phyloP scores from a whole-genome alignment of 2,888 invertebrate genomes.

The Lumbricus terrestris region DNA sequence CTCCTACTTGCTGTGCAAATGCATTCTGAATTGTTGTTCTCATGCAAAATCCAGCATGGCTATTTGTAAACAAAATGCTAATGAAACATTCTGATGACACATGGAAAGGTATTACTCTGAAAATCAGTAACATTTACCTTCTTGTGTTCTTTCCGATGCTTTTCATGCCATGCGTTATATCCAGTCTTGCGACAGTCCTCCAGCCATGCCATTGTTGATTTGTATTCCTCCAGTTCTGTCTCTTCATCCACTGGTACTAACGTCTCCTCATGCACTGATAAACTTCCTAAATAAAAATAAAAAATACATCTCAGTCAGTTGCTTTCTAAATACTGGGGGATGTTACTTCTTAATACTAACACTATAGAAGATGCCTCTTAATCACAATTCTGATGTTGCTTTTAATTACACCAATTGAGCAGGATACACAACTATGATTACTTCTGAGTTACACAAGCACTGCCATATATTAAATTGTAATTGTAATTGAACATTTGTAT shows the following conservation, averaged over 20 bases:
- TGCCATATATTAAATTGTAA: no score
- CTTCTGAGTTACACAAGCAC: no score
- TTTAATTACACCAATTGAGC: no score
- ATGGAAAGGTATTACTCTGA: neutral
- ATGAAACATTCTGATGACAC: neutral
- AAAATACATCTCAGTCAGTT: neutral
- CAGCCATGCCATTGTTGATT: conserved; percentile 51
- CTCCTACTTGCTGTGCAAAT: neutral
- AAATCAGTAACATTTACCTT: neutral
- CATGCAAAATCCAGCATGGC: neutral
- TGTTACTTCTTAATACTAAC: no score
- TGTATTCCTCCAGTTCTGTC: conserved; percentile 50
- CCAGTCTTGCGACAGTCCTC: conserved; percentile 47
- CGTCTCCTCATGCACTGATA: conserved; percentile 52
- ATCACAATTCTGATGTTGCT: no score
- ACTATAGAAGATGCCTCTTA: no score
- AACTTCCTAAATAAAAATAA: conserved; percentile 45
- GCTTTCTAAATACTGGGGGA: no score
- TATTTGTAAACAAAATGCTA: no score
- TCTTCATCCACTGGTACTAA: conserved; percentile 46
- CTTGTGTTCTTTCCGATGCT: conserved; percentile 41
- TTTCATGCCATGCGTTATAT: conserved; percentile 48
- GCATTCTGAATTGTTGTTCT: neutral
- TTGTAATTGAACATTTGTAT: no score
- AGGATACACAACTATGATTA: no score